phyloP scores from a whole-genome alignment of 2,113 vertebrate species.

The Actinemys pallida region DNA sequence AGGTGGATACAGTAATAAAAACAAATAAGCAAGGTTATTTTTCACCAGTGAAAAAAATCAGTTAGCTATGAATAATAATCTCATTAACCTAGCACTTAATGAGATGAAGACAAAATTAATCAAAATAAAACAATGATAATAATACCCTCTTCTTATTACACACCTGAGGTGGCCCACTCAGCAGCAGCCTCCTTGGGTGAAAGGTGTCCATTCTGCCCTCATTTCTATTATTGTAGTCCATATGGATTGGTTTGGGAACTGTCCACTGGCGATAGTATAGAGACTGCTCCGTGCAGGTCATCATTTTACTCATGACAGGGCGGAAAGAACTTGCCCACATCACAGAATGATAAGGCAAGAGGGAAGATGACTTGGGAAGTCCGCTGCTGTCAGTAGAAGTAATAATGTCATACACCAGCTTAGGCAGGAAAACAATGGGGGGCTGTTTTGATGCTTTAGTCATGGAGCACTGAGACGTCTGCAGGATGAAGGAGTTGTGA shows the following conservation, averaged over 20 bases:
- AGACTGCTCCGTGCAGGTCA: conserved; percentile 98
- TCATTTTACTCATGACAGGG: conserved; percentile 94
- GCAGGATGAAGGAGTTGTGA: conserved; percentile 67
- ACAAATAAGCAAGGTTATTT: background rate
- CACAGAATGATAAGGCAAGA: conserved; percentile 92
- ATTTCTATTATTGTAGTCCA: conserved; percentile 91
- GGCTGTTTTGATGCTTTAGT: conserved; percentile 87
- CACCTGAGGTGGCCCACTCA: conserved; percentile 98
- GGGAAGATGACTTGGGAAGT: conserved; percentile 92
- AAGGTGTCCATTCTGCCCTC: conserved; percentile 92
- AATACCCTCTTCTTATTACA: conserved; percentile 40
- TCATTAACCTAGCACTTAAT: background rate
- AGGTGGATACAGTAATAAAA: conserved; percentile 11
- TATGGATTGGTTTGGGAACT: conserved; percentile 89
- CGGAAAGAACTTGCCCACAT: conserved; percentile 96
- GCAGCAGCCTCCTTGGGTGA: conserved; percentile 93
- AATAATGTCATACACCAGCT: conserved; percentile 90
- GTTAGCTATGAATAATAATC: background rate
- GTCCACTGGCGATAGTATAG: conserved; percentile 99
- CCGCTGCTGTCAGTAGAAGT: conserved; percentile 90
- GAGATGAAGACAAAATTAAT: background rate
- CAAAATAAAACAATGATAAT: background rate
- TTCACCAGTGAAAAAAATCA: background rate
- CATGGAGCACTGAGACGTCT: conserved; percentile 87
- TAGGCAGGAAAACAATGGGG: conserved; percentile 92